Evolutionary conservation across 2,797 vertebrate species (phyloP).

Genomic region (Anisognathus igniventris): DNA sequence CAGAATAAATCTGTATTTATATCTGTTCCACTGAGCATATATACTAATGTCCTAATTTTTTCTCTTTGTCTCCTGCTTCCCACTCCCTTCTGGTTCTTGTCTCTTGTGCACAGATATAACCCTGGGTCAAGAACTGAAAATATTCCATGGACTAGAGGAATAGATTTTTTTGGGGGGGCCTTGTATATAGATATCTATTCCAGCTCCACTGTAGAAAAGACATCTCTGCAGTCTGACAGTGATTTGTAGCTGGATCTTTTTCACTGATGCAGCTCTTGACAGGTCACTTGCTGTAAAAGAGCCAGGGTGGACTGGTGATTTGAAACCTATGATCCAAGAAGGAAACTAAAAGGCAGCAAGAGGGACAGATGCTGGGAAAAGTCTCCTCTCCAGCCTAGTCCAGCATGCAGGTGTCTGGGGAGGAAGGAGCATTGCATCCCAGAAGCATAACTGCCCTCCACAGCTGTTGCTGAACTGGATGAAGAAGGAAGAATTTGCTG

Average conservation of each 20-base stretch:
- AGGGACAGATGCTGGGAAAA: not conserved
- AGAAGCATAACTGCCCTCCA: not conserved
- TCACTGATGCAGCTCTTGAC: not conserved
- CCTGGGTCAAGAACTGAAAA: not conserved
- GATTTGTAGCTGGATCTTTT: conserved; percentile 17
- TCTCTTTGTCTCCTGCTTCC: not conserved
- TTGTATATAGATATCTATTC: not conserved
- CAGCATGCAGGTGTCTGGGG: not conserved
- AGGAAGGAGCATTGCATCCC: not conserved
- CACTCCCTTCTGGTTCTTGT: not conserved
- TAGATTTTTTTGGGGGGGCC: not conserved
- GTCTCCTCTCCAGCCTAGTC: not conserved
- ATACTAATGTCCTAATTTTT: not conserved
- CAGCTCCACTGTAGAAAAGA: not conserved
- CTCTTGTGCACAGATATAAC: not conserved
- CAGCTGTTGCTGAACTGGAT: not conserved
- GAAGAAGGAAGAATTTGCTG: not conserved
- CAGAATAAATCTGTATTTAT: not conserved
- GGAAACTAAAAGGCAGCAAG: not conserved
- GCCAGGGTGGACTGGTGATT: not conserved
- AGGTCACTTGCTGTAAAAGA: not conserved
- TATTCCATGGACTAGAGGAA: not conserved
- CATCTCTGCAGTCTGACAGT: conserved; percentile 8
- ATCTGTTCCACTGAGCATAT: not conserved
- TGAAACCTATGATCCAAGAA: not conserved